A percentile compares a stretch with the other conserved stretches of the same genome.
phyloP scores from a whole-genome alignment of 2,797 vertebrate genomes.

The Sebastolobus altivelis region DNA sequence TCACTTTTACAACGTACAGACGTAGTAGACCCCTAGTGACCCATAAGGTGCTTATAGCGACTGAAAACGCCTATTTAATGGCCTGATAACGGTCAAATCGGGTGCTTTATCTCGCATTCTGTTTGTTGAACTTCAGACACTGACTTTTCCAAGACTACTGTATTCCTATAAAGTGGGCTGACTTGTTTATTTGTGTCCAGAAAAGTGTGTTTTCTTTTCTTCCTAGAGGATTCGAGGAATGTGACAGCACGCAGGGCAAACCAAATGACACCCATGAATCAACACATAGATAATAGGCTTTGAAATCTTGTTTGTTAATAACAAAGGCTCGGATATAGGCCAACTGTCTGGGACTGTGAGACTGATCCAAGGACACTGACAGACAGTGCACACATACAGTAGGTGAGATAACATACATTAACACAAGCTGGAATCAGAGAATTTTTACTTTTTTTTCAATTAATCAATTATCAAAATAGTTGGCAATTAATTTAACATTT shows the following conservation, averaged over 20 bases:
- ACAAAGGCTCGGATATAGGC: slow-evolving; percentile 63
- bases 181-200: slow-evolving; percentile 29
- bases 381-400: not conserved
- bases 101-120: not conserved
- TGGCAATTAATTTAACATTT: no score
- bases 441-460: no score
- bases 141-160: not conserved
- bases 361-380: slow-evolving; percentile 60
- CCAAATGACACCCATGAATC: slow-evolving; percentile 44
- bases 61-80: no score
- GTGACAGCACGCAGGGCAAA: slow-evolving; percentile 43
- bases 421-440: no score
- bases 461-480: no score
- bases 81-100: not conserved
- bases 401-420: slow-evolving; percentile 18
- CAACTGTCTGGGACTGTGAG: slow-evolving; percentile 57
- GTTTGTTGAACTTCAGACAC: slow-evolving; percentile 23
- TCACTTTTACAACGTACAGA: no score
- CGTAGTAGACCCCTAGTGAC: no score
- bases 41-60: no score
- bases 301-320: slow-evolving; percentile 69
- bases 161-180: slow-evolving; percentile 59
- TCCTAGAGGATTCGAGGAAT: slow-evolving; percentile 23
- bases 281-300: slow-evolving; percentile 68
- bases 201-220: not conserved